A percentile compares a stretch with the other conserved stretches of the same genome.
These are phyloP conservation scores for Pandemis heparana DNA, from an alignment of 2,888 invertebrate genomes.

Conservation along the genomic window DNA sequence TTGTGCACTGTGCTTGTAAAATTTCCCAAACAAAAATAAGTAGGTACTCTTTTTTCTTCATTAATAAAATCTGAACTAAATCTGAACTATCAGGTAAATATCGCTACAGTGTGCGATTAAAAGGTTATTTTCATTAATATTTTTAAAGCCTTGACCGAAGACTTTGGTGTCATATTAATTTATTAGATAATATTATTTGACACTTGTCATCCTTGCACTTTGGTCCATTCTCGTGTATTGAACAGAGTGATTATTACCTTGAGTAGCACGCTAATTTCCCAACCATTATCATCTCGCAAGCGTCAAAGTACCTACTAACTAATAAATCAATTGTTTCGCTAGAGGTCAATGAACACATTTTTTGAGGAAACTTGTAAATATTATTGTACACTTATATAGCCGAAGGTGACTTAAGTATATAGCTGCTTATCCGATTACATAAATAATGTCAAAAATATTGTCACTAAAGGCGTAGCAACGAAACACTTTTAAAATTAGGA, in stretches of 20 bases:
- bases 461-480: too few relatives aligned
- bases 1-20: too few relatives aligned
- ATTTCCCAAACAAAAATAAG: too few relatives aligned
- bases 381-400: too few relatives aligned
- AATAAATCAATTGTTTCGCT: not conserved
- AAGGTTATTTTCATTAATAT: slow-evolving; percentile 1
- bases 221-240: slow-evolving; percentile 10
- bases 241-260: slow-evolving; percentile 31
- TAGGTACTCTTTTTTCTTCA: too few relatives aligned
- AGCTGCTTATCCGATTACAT: too few relatives aligned
- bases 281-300: slow-evolving; percentile 18
- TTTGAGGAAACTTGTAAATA: not conserved
- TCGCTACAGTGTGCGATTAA: not conserved
- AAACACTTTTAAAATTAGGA: too few relatives aligned
- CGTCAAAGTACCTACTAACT: not conserved
- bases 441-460: too few relatives aligned
- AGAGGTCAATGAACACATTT: not conserved
- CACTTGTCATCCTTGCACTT: slow-evolving; percentile 18
- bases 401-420: too few relatives aligned
- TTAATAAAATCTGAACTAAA: not conserved
- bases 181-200: slow-evolving; percentile 10
- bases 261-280: slow-evolving; percentile 16
- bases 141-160: slow-evolving; percentile 23
- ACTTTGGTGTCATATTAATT: not conserved
- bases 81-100: not conserved